A percentile compares a stretch with the other conserved stretches of the same genome.
Evolutionary conservation across 2,888 invertebrate species (phyloP).

Genomic region (Zhengitettix transpicula): DNA sequence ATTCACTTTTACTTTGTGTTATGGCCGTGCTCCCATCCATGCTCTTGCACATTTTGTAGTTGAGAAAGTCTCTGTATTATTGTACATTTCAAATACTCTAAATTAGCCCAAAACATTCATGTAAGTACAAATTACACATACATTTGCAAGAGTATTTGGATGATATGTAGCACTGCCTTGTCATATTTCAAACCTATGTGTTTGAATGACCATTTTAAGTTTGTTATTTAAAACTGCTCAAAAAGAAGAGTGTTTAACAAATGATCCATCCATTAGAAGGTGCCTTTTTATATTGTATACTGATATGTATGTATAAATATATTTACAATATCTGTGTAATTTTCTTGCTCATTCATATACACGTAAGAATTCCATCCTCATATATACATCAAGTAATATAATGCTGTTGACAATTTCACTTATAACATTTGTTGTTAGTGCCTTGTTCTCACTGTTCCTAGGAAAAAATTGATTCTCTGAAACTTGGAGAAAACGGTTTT

Average conservation of each 20-base stretch:
- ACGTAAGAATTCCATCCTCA: not conserved
- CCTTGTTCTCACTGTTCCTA: conserved; percentile 1
- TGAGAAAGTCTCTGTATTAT: not conserved
- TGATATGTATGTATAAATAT: not conserved
- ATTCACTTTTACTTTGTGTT: not conserved
- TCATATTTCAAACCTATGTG: not conserved
- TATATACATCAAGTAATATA: not conserved
- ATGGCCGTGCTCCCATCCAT: not conserved
- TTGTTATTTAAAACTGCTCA: conserved; percentile 3
- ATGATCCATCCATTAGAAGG: conserved; percentile 6
- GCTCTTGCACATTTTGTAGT: conserved; percentile 3
- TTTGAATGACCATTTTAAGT: not conserved
- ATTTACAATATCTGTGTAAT: not conserved
- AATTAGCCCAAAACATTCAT: not conserved
- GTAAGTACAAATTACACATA: not conserved
- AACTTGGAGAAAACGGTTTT: not conserved
- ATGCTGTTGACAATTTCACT: not conserved
- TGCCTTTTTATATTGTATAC: conserved; percentile 3
- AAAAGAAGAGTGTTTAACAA: conserved; percentile 1
- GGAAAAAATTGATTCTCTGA: not conserved
- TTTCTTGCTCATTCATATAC: not conserved
- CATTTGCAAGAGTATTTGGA: conserved; percentile 4
- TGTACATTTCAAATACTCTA: not conserved
- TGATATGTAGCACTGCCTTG: not conserved
- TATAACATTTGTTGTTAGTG: not conserved